These are phyloP conservation scores for Garrulus glandarius DNA, from an alignment of 2,797 vertebrate species.

Conservation along the genomic window DNA sequence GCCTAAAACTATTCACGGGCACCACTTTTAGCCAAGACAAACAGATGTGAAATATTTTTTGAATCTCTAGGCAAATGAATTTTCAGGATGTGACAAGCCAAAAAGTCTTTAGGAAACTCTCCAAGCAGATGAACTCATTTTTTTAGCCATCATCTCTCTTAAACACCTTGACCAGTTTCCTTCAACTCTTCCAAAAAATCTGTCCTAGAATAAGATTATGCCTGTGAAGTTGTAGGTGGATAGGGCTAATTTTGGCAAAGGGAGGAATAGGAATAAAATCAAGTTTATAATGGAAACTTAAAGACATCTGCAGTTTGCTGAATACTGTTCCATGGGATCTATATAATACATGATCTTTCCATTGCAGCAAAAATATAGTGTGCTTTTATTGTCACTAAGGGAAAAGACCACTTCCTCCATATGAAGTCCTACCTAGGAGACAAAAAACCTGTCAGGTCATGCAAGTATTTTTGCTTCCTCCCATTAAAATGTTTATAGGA, in stretches of 20 bases:
- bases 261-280: background rate
- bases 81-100: constrained; percentile 48
- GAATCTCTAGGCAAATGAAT: constrained; percentile 22
- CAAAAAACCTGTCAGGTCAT: background rate
- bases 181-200: constrained; percentile 48
- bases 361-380: background rate
- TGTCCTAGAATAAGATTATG: constrained; percentile 32
- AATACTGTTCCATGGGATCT: background rate
- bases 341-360: constrained; percentile 1
- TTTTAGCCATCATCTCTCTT: constrained; percentile 26
- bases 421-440: background rate
- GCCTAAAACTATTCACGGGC: constrained; percentile 34
- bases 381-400: background rate
- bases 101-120: constrained; percentile 12
- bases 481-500: constrained; percentile 4
- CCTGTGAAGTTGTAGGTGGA: constrained; percentile 30
- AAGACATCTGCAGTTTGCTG: constrained; percentile 17
- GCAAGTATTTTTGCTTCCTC: constrained; percentile 10
- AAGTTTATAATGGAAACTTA: constrained; percentile 10
- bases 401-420: background rate
- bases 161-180: constrained; percentile 63
- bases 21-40: constrained; percentile 55
- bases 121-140: constrained; percentile 57
- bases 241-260: constrained; percentile 37
- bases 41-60: constrained; percentile 29